Percentiles rank a stretch among this genome's conserved stretches.
Conservation (phyloP, 2,113 vertebrate species). For the Pimephales promelas region DNA sequence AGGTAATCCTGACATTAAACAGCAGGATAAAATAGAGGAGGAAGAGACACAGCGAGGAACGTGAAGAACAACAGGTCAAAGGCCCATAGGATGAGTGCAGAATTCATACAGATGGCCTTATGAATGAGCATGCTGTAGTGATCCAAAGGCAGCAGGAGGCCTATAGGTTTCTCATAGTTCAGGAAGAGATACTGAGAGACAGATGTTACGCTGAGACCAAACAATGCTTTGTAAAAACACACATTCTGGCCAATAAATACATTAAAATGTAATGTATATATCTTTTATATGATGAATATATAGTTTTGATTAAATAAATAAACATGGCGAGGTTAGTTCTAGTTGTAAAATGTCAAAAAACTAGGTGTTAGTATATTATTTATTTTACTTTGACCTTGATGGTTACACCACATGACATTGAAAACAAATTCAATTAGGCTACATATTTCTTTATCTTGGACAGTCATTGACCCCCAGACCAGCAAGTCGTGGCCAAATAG, state of each 20-base stretch:
- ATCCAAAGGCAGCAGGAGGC: neutral
- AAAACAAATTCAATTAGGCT: neutral
- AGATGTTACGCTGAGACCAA: neutral
- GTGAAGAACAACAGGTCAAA: slow-evolving; percentile 56
- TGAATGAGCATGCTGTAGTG: slow-evolving; percentile 34
- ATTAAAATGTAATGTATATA: too few relatives aligned
- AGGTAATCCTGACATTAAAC: slow-evolving; percentile 6
- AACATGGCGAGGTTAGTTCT: neutral
- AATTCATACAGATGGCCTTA: slow-evolving; percentile 55
- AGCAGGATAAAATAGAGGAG: neutral
- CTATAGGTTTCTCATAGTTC: neutral
- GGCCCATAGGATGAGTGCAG: slow-evolving; percentile 54
- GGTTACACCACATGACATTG: neutral
- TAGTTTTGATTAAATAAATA: neutral
- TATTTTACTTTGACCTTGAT: neutral
- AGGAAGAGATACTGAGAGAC: slow-evolving; percentile 9
- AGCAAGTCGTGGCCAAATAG: neutral
- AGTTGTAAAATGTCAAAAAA: neutral
- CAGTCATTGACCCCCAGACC: neutral
- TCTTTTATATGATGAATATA: neutral
- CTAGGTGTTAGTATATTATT: neutral
- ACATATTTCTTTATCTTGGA: neutral
- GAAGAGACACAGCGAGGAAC: slow-evolving; percentile 57
- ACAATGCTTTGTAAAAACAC: slow-evolving; percentile 9
- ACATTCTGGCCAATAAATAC: neutral